Evolutionary conservation across 2,888 invertebrate genomes (phyloP).

Genomic region (Drosophila tanythrix): DNA sequence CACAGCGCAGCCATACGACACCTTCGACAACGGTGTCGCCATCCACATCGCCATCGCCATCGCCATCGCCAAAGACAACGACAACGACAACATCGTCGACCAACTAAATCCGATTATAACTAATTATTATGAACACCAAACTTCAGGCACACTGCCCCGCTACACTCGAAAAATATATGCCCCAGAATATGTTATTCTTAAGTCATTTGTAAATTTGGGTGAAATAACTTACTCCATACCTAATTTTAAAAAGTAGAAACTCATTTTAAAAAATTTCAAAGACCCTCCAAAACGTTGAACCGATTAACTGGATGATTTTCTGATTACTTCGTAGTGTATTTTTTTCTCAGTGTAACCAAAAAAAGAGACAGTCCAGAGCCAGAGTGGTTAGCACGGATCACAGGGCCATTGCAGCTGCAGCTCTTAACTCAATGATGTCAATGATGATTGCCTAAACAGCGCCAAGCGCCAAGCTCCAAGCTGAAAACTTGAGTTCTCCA

Average conservation of each 20-base stretch:
- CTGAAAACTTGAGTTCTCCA: conserved; percentile 32
- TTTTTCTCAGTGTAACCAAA: neutral
- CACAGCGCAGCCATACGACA: conserved; percentile 54
- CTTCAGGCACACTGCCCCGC: conserved; percentile 27
- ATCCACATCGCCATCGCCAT: conserved; percentile 18
- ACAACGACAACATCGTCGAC: conserved; percentile 32
- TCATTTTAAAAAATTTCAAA: neutral
- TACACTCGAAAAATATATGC: conserved; percentile 1
- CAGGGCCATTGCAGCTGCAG: conserved; percentile 11
- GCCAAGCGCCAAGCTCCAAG: conserved; percentile 2
- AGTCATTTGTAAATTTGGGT: neutral
- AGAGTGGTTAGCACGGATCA: conserved; percentile 40
- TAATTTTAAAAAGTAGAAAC: neutral
- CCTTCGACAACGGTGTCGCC: conserved; percentile 41
- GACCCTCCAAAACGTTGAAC: neutral
- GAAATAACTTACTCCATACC: no score
- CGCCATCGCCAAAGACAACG: conserved; percentile 23
- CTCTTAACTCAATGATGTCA: conserved; percentile 13
- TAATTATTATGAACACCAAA: conserved; percentile 78
- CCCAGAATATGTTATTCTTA: neutral
- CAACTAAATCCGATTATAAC: conserved; percentile 82
- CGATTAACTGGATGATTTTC: neutral
- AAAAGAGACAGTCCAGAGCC: conserved; percentile 8
- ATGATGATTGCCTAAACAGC: conserved; percentile 15
- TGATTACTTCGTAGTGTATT: neutral